Evolutionary conservation across 2,113 vertebrate species (phyloP).

Genomic region (Naja naja): DNA sequence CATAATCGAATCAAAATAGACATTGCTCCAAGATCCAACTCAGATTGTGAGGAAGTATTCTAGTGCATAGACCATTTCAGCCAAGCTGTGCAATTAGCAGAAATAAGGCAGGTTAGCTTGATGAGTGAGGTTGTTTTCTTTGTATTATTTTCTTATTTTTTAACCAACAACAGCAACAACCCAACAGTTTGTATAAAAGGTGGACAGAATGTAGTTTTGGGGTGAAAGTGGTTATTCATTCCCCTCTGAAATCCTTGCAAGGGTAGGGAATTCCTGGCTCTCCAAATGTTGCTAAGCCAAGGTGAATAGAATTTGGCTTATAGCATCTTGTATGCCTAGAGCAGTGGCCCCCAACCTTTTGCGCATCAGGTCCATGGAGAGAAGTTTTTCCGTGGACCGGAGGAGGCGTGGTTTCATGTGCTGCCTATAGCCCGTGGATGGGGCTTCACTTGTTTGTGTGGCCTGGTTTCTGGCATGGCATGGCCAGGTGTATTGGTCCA

Average conservation of each 20-base stretch:
- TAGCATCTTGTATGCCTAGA: not conserved
- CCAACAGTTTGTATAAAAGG: not conserved
- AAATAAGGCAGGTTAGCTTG: not conserved
- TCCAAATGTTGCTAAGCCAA: not conserved
- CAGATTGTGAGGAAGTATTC: not conserved
- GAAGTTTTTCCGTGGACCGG: too few species aligned
- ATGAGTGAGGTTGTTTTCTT: not conserved
- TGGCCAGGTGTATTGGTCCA: too few species aligned
- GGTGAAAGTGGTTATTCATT: not conserved
- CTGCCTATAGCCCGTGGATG: too few species aligned
- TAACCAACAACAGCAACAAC: too few species aligned
- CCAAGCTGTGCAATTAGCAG: not conserved
- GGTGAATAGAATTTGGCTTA: not conserved
- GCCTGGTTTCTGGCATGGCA: too few species aligned
- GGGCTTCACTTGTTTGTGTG: too few species aligned
- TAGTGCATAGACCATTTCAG: not conserved
- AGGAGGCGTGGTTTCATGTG: too few species aligned
- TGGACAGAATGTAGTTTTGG: not conserved
- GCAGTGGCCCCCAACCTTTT: too few species aligned
- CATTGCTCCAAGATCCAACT: not conserved
- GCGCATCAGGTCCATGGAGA: too few species aligned
- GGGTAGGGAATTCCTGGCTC: not conserved
- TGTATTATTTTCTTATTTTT: not conserved
- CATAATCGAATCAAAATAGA: not conserved
- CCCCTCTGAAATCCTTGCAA: not conserved